These are phyloP conservation scores for Hermodice carunculata DNA, from an alignment of 2,888 invertebrate species.

Conservation along the genomic window DNA sequence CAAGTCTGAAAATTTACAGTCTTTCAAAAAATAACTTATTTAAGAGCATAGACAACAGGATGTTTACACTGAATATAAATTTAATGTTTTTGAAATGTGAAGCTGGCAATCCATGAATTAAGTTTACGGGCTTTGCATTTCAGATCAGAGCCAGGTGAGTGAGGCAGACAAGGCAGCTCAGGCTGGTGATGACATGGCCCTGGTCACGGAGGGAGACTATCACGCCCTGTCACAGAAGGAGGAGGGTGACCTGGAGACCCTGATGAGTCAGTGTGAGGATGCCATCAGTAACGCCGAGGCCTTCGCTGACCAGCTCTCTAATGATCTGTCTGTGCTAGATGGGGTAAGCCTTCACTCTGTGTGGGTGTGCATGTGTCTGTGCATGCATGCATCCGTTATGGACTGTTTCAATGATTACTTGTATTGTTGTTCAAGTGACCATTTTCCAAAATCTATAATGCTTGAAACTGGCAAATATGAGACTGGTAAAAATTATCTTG, in stretches of 20 bases:
- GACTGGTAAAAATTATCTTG: no score
- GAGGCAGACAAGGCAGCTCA: conserved; percentile 33
- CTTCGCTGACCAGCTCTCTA: conserved; percentile 82
- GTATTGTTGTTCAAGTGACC: no score
- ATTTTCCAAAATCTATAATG: no score
- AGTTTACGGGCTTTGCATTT: neutral
- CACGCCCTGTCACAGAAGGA: conserved; percentile 87
- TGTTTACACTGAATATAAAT: no score
- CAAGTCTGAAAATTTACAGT: no score
- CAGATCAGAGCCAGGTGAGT: conserved; percentile 19
- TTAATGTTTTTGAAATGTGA: no score
- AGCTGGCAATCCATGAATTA: no score
- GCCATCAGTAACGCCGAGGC: conserved; percentile 88
- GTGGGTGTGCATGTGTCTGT: no score
- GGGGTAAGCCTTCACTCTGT: conserved; percentile 74
- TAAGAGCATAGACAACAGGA: no score
- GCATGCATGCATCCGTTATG: no score
- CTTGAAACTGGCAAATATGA: neutral
- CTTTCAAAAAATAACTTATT: no score
- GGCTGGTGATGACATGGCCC: conserved; percentile 17
- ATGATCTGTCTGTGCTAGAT: conserved; percentile 87
- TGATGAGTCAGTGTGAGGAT: conserved; percentile 87
- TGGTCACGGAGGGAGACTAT: conserved; percentile 75
- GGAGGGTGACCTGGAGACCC: conserved; percentile 84
- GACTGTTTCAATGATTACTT: no score